A percentile compares a stretch with the other conserved stretches of the same genome.
Evolutionary conservation across 2,888 invertebrate genomes (phyloP).

Genomic region (Autographa gamma): DNA sequence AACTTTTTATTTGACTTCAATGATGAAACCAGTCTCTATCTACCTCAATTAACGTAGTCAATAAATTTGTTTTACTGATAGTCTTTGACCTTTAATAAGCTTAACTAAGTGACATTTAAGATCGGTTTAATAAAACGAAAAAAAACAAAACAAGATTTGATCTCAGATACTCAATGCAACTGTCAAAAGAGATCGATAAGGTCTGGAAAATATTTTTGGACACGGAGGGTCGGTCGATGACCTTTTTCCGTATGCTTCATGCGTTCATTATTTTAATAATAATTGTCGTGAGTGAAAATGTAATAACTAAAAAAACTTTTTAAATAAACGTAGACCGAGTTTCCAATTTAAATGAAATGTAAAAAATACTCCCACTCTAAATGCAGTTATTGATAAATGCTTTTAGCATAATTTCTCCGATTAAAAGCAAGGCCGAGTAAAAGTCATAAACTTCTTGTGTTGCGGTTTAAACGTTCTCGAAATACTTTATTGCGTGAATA

Average conservation of each 20-base stretch:
- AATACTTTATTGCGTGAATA: constrained; percentile 39
- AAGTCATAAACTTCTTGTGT: constrained; percentile 31
- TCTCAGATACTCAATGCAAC: constrained; percentile 9
- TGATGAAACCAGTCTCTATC: too few species aligned
- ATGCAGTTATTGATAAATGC: constrained; percentile 26
- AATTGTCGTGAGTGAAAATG: neutral
- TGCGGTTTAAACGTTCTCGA: constrained; percentile 42
- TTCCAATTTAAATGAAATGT: constrained; percentile 1
- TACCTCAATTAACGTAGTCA: too few species aligned
- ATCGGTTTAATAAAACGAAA: neutral
- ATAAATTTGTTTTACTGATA: too few species aligned
- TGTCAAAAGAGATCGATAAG: constrained; percentile 37
- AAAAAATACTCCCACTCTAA: constrained; percentile 13
- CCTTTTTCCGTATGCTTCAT: constrained; percentile 24
- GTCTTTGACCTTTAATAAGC: neutral
- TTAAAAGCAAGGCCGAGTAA: constrained; percentile 39
- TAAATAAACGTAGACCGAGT: neutral
- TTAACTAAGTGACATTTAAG: neutral
- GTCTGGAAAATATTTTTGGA: constrained; percentile 3
- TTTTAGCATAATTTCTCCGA: constrained; percentile 44
- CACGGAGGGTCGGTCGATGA: constrained; percentile 55
- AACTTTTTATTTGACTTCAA: too few species aligned
- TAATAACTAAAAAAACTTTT: too few species aligned
- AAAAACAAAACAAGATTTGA: constrained; percentile 9
- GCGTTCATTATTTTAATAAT: constrained; percentile 9